These are phyloP conservation scores for Camelus dromedarius DNA, from an alignment of 2,113 vertebrate genomes.

Conservation along the genomic window DNA sequence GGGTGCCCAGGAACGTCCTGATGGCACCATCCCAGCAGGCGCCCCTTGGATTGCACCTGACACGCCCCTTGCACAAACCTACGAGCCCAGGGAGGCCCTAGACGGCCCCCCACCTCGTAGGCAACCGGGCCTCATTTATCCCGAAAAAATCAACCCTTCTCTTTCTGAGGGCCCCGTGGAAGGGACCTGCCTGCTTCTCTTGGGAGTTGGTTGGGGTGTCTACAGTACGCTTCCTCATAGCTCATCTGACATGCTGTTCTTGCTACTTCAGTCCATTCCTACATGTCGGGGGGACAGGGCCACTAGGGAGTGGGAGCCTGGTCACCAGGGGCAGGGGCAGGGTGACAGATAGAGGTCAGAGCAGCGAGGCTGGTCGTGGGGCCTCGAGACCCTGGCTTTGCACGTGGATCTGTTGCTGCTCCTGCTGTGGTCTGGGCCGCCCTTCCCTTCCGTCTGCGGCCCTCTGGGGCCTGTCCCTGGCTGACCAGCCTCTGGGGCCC, in stretches of 20 bases:
- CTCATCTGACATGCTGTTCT: fast-evolving
- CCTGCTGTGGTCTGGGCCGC: too few relatives aligned
- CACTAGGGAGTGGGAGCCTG: constrained; percentile 28
- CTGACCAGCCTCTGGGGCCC: background rate
- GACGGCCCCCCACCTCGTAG: too few relatives aligned
- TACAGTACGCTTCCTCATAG: fast-evolving
- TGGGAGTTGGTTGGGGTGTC: fast-evolving
- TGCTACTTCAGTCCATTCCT: background rate
- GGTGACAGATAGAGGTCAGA: background rate
- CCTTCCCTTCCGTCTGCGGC: background rate
- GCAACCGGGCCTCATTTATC: background rate
- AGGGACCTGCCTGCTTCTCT: background rate
- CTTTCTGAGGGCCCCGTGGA: background rate
- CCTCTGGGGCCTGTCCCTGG: background rate
- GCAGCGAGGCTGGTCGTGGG: background rate
- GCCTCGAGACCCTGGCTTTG: fast-evolving
- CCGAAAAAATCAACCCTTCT: background rate
- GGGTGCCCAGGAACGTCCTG: fast-evolving
- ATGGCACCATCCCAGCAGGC: background rate
- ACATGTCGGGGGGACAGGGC: background rate
- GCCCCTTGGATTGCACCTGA: fast-evolving
- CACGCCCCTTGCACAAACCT: too few relatives aligned
- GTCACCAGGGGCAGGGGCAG: background rate
- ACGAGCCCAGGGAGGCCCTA: background rate
- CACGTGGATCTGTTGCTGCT: fast-evolving